Evolutionary conservation across 2,888 invertebrate species (phyloP).

Genomic region (Drosophila picticornis): DNA sequence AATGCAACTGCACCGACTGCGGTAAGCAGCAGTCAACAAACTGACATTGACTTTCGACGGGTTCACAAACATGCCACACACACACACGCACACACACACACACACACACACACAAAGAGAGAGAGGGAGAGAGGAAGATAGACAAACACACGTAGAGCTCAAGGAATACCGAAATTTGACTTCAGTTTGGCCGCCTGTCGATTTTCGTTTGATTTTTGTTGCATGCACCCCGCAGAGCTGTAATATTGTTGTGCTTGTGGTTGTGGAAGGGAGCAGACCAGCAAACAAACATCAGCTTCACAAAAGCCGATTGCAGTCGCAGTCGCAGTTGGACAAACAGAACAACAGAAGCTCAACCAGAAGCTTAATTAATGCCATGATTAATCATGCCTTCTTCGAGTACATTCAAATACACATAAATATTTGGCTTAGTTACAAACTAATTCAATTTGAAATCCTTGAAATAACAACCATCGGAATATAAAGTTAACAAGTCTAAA

Average conservation of each 20-base stretch:
- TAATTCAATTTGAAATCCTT: neutral
- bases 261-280: slow-evolving; percentile 11
- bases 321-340: slow-evolving; percentile 4
- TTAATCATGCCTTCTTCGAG: slow-evolving; percentile 28
- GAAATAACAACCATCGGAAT: neutral
- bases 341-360: slow-evolving; percentile 16
- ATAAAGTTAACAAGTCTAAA: neutral
- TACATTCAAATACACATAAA: neutral
- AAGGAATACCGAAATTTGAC: slow-evolving; percentile 4
- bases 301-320: slow-evolving; percentile 14
- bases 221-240: slow-evolving; percentile 46
- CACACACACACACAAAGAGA: too few species aligned
- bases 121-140: neutral
- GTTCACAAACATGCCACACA: slow-evolving; percentile 19
- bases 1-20: slow-evolving; percentile 11
- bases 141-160: slow-evolving; percentile 1
- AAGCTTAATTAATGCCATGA: slow-evolving; percentile 26
- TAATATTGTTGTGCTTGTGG: slow-evolving; percentile 2
- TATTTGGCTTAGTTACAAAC: neutral
- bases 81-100: slow-evolving; percentile 7
- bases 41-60: slow-evolving; percentile 33
- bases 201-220: slow-evolving; percentile 36
- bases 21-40: slow-evolving; percentile 34
- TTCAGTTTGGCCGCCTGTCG: slow-evolving; percentile 25
- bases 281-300: slow-evolving; percentile 11